These are phyloP conservation scores for Aphidius gifuensis DNA, from an alignment of 1,140 invertebrate species.

Conservation along the genomic window DNA sequence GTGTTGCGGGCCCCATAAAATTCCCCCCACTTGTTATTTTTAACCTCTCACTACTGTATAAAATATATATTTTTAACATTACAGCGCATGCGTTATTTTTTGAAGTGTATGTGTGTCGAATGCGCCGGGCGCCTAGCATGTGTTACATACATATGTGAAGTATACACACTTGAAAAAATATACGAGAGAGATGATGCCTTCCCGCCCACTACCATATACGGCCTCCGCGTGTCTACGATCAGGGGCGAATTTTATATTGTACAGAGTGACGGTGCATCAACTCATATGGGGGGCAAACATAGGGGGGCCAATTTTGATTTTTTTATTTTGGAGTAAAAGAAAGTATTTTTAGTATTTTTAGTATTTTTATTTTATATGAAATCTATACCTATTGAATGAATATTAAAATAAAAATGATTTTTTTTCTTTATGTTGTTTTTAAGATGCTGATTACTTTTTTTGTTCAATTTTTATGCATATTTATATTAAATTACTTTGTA, in stretches of 20 bases:
- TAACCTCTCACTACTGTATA: too few species aligned
- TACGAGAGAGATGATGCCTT: constrained; percentile 25
- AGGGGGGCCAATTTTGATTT: background rate
- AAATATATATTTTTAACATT: too few species aligned
- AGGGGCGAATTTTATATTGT: constrained; percentile 15
- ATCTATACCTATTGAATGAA: too few species aligned
- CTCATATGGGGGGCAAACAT: background rate
- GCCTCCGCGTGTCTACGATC: constrained; percentile 42
- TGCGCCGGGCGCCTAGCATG: too few species aligned
- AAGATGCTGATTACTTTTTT: too few species aligned
- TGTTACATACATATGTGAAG: background rate
- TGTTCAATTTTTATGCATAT: too few species aligned
- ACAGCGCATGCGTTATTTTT: constrained; percentile 18
- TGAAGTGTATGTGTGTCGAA: constrained; percentile 24
- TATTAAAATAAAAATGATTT: too few species aligned
- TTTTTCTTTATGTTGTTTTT: too few species aligned
- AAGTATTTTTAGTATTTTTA: background rate
- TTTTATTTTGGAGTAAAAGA: background rate
- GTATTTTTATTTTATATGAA: too few species aligned
- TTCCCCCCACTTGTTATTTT: too few species aligned
- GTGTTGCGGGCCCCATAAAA: constrained; percentile 9
- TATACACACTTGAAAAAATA: constrained; percentile 9
- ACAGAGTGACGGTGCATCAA: constrained; percentile 3
- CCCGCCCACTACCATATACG: constrained; percentile 54
- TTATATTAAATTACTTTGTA: too few species aligned